Conservation (phyloP, 2,797 vertebrate genomes). For the Amblyopsis hoosieri region DNA sequence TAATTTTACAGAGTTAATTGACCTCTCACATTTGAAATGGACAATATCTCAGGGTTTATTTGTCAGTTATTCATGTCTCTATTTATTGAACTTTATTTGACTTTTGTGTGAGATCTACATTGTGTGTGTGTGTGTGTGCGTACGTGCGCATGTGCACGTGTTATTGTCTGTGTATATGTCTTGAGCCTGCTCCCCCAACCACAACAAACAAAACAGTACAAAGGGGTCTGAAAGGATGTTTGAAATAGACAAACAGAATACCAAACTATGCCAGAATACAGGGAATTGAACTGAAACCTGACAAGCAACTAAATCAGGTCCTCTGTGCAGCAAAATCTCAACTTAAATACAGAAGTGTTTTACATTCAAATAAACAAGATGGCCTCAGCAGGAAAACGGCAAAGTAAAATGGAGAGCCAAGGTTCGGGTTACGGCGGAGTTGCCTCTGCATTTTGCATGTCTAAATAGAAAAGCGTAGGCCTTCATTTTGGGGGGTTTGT, state of each 20-base stretch:
- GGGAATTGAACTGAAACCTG: conserved; percentile 15
- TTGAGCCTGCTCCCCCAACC: not conserved
- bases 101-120: not conserved
- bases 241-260: conserved; percentile 28
- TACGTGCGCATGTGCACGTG: not conserved
- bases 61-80: not conserved
- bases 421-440: conserved; percentile 37
- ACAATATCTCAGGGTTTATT: not conserved
- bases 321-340: conserved; percentile 39
- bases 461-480: conserved; percentile 38
- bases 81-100: conserved; percentile 1
- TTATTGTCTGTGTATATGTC: not conserved
- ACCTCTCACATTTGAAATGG: conserved; percentile 29
- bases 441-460: conserved; percentile 34
- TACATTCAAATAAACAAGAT: conserved; percentile 63
- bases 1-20: conserved; percentile 14
- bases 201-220: conserved; percentile 7
- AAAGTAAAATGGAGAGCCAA: conserved; percentile 37
- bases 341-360: conserved; percentile 62
- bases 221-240: conserved; percentile 22
- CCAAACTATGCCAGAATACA: conserved; percentile 37
- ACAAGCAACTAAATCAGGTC: conserved; percentile 50
- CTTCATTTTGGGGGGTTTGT: conserved; percentile 23
- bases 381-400: conserved; percentile 52
- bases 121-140: not conserved